phyloP scores from a whole-genome alignment of 2,113 vertebrate species.

The Balaeniceps rex region DNA sequence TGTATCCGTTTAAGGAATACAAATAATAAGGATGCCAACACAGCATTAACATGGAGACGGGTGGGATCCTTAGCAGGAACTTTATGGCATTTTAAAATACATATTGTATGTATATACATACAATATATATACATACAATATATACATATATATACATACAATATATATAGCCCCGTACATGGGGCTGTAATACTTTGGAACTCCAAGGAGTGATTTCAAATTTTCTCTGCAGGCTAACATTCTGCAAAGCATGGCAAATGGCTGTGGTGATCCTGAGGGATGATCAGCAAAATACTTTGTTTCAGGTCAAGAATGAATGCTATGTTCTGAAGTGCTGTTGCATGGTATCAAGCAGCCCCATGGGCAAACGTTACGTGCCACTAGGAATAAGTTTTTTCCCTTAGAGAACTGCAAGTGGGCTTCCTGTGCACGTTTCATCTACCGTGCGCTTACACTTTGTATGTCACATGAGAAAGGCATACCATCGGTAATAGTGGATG shows the following conservation, averaged over 20 bases:
- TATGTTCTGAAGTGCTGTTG: not conserved
- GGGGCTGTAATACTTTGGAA: not conserved
- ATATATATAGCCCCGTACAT: no score
- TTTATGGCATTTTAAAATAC: not conserved
- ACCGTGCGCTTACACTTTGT: not conserved
- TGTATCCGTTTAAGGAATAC: not conserved
- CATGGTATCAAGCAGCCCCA: not conserved
- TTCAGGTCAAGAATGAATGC: not conserved
- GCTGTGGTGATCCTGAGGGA: not conserved
- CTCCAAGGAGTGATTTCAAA: not conserved
- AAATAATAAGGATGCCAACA: not conserved
- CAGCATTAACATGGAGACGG: not conserved
- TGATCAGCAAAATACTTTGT: not conserved
- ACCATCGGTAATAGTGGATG: not conserved
- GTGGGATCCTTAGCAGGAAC: not conserved
- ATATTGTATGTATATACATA: no score
- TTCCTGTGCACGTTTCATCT: not conserved
- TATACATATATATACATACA: no score
- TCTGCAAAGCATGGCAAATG: not conserved
- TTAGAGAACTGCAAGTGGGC: not conserved
- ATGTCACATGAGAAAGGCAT: not conserved
- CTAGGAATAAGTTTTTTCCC: not conserved
- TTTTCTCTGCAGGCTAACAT: not conserved
- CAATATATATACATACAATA: no score
- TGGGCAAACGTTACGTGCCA: not conserved